Evolutionary conservation across 2,888 invertebrate species (phyloP).

Genomic region (Mythimna lalbum): DNA sequence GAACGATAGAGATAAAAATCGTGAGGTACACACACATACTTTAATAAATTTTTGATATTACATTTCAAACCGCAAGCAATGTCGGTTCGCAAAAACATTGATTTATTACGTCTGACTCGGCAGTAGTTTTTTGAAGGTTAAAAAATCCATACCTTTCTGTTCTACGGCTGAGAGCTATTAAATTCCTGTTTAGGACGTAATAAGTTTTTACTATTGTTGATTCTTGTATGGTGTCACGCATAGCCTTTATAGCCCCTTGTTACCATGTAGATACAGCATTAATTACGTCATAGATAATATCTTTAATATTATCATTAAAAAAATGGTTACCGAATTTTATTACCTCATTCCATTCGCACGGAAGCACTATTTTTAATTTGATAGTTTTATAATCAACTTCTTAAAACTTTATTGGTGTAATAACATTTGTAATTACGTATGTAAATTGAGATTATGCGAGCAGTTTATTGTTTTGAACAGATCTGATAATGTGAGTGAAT

Average conservation of each 20-base stretch:
- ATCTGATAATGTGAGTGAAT: constrained; percentile 7
- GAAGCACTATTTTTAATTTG: constrained; percentile 55
- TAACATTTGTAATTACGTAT: constrained; percentile 51
- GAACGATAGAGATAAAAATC: constrained; percentile 39
- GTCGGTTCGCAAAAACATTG: constrained; percentile 68
- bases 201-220: constrained; percentile 62
- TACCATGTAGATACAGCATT: constrained; percentile 42
- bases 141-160: constrained; percentile 64
- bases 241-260: constrained; percentile 53
- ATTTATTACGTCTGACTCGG: constrained; percentile 69
- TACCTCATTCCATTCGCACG: constrained; percentile 59
- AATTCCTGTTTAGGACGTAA: constrained; percentile 56
- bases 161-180: constrained; percentile 54
- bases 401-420: constrained; percentile 43
- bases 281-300: constrained; percentile 41
- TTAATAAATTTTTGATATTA: constrained; percentile 65
- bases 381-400: constrained; percentile 58
- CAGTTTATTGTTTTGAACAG: constrained; percentile 22
- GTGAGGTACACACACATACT: constrained; percentile 47
- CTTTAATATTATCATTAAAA: constrained; percentile 26
- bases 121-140: constrained; percentile 65
- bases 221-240: constrained; percentile 58
- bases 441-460: constrained; percentile 32
- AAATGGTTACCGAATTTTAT: constrained; percentile 42
- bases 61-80: constrained; percentile 67